phyloP scores from a whole-genome alignment of 1,140 invertebrate genomes.

The Belonocnema kinseyi region DNA sequence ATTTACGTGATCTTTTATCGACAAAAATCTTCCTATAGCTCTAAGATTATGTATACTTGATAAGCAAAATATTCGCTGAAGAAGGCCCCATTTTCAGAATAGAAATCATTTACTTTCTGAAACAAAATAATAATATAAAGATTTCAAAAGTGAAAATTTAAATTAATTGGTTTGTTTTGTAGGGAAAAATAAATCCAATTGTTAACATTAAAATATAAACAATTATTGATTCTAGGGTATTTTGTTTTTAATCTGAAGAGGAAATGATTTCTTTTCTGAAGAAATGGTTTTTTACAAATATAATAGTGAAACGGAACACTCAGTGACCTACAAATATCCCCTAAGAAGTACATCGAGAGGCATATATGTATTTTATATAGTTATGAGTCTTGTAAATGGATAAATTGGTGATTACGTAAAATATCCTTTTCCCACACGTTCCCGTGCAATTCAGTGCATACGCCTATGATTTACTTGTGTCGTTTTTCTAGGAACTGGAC shows the following conservation, averaged over 20 bases:
- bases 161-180: too few species aligned
- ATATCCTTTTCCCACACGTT: neutral
- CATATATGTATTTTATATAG: slow-evolving; percentile 8
- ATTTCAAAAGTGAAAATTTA: too few species aligned
- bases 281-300: slow-evolving; percentile 15
- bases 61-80: too few species aligned
- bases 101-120: too few species aligned
- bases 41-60: too few species aligned
- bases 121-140: too few species aligned
- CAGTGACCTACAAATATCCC: neutral
- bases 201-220: too few species aligned
- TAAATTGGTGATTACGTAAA: neutral
- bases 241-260: too few species aligned
- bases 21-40: neutral
- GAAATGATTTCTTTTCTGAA: neutral
- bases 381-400: slow-evolving; percentile 22
- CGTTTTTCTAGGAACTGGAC: neutral
- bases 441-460: neutral
- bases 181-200: too few species aligned
- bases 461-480: neutral
- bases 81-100: too few species aligned
- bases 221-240: too few species aligned
- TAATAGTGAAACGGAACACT: slow-evolving; percentile 10
- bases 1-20: slow-evolving; percentile 2
- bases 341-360: slow-evolving; percentile 24